Base-by-base conservation (phyloP, 1,140 invertebrate genomes). In the Bombus waltoni region DNA sequence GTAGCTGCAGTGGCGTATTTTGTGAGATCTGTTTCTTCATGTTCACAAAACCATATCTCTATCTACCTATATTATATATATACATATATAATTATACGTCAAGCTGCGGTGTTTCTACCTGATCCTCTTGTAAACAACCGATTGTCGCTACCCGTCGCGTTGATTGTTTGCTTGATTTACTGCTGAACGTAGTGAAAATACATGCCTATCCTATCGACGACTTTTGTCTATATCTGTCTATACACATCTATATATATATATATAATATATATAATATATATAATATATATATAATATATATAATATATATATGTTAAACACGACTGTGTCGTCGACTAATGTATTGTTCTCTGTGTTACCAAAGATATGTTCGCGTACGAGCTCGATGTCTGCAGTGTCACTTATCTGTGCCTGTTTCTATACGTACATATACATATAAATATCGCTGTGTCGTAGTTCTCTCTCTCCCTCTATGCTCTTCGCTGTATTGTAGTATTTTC, bases 311-410 rank as follows among this genome's bases (percentile, higher is more conserved):
- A 78, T 82, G 78, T 77, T 80, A 38, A 80, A 81, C 44, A 86
- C 38, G 53, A 86, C 65, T 91, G 80, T 91, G 80, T 91, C 83
- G 85, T 87, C 89, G 73, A 85, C 53, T 85, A 91, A 75, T 89
- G 78, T 89, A 87, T 84, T 91, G 80, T 92, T 81, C 47, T 85
- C 44, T 88, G 82, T 90, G 83, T 89, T 92, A 87, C 77, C 70
- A 86, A 84, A 85, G 76, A 87, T 88, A 86, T 91, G 77, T 85
- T 78, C 88, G 89, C 91, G 89, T 92, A 91, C 91, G 85, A 94
- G 94, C 92, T 94, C 92, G 90, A 91, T 94, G 94, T 94, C 90
- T 93, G 93, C 91, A 90, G 88, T 94, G 94, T 94, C 92, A 93
- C 89, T 62, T 89, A 87, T 90, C 81, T 90, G 88, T 89, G 88